Evolutionary conservation across 1,140 invertebrate species (phyloP).

Genomic region (Sweltsa coloradensis): DNA sequence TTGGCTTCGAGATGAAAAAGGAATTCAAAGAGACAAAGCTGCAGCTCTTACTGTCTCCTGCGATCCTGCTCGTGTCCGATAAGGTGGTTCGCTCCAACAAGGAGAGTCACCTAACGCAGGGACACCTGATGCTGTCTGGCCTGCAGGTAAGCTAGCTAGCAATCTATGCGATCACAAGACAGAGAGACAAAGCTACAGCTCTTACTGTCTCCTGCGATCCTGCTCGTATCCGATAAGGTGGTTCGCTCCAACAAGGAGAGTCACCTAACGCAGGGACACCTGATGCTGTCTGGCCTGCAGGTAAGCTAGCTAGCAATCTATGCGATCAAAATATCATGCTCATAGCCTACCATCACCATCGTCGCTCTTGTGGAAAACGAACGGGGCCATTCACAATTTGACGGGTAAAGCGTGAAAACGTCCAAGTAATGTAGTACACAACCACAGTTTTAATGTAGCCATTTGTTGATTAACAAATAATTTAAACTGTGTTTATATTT

Average conservation of each 20-base stretch:
- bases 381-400: no score
- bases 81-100: slow-evolving; percentile 47
- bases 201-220: slow-evolving; percentile 75
- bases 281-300: slow-evolving; percentile 81
- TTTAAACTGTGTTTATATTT: no score
- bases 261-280: slow-evolving; percentile 77
- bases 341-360: no score
- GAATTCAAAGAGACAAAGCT: slow-evolving; percentile 80
- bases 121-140: slow-evolving; percentile 79
- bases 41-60: slow-evolving; percentile 81
- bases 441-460: no score
- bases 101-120: slow-evolving; percentile 72
- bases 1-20: slow-evolving; percentile 96
- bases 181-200: slow-evolving; percentile 84
- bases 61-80: slow-evolving; percentile 68
- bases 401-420: no score
- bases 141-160: no score
- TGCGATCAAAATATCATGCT: no score
- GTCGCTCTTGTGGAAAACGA: no score
- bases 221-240: slow-evolving; percentile 63
- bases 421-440: no score
- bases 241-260: slow-evolving; percentile 49
- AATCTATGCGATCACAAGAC: no score
- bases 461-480: background rate
- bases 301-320: no score